Base-by-base conservation (phyloP, 2,888 invertebrate genomes). In the Leucoma salicis region DNA sequence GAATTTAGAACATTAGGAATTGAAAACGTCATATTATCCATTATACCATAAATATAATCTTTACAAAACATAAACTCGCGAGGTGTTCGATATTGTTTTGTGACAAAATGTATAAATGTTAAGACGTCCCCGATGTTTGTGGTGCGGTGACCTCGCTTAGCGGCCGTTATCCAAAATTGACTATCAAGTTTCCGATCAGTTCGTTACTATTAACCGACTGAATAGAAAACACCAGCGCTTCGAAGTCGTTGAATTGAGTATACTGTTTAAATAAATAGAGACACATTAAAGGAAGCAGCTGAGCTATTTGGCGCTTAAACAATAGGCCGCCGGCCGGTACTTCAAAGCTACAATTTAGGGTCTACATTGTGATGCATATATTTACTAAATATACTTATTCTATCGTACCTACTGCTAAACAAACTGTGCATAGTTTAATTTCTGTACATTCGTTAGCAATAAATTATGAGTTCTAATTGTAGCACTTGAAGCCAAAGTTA, bases 121-220 rank as follows among this genome's bases (percentile, higher is more conserved):
- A 63, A 53, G 65, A 58, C 56, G 68, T 65, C 63, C 60, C 52
- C 63, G 63, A 67, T 69, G 71, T 74, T 76, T 71, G 66, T 70
- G 57, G 79, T 74, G 64, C 80, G 69, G 69, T 81, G 79, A 82
- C 81, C 80, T 73, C 76, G 42, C 49, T 52, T 53, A 67, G 66
- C 69, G 63, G 67, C 68, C 74, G 74, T 77, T 77, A 81, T 72
- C 69, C 71, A 64, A 75, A 79, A 73, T 48, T 53, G 53, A 66
- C 63, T 57, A 70, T 74, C 62, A 60, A 60, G 65, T 49, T 63
- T n/a, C 56, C 56, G 57, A 73, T 72, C 59, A 61, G 63, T 72
- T 66, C 61, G 58, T 59, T 51, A 38, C 39, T 49, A 39, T 42
- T 56, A 54, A 49, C 53, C 57, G 51, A 59, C 61, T 50, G 44